Evolutionary conservation across 2,113 vertebrate species (phyloP).

Genomic region (Crotophaga sulcirostris): DNA sequence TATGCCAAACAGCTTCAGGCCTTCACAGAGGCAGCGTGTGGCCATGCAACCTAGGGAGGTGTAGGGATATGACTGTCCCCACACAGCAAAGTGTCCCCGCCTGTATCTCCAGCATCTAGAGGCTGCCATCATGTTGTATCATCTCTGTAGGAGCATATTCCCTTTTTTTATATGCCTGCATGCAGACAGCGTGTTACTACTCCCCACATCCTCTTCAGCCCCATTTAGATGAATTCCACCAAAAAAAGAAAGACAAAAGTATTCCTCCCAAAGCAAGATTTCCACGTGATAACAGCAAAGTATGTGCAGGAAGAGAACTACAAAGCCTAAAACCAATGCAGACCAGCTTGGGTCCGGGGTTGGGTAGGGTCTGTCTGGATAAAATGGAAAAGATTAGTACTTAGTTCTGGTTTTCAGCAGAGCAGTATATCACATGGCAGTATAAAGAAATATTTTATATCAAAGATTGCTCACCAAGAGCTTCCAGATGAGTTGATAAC

Average conservation of each 20-base stretch:
- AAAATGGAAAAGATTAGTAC: conserved; percentile 15
- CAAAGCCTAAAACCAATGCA: neutral
- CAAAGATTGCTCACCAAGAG: conserved; percentile 25
- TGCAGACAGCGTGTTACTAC: neutral
- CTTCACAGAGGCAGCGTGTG: rapidly evolving
- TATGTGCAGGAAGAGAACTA: neutral
- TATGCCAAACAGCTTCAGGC: neutral
- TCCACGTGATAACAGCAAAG: neutral
- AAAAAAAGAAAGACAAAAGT: neutral
- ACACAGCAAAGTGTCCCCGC: neutral
- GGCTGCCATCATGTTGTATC: neutral
- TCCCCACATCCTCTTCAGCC: neutral
- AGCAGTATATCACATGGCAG: neutral
- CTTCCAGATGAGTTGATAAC: conserved; percentile 61
- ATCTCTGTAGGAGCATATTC: neutral
- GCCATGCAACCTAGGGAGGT: neutral
- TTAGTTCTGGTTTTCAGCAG: conserved; percentile 4
- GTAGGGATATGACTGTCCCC: no score
- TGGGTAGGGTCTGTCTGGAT: neutral
- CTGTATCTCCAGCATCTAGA: neutral
- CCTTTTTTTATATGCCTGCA: neutral
- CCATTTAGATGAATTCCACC: neutral
- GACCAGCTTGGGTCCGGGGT: neutral
- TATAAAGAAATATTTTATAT: conserved; percentile 15
- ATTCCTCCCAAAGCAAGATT: neutral